phyloP scores from a whole-genome alignment of 2,888 invertebrate species.

The Spilosoma lubricipeda region DNA sequence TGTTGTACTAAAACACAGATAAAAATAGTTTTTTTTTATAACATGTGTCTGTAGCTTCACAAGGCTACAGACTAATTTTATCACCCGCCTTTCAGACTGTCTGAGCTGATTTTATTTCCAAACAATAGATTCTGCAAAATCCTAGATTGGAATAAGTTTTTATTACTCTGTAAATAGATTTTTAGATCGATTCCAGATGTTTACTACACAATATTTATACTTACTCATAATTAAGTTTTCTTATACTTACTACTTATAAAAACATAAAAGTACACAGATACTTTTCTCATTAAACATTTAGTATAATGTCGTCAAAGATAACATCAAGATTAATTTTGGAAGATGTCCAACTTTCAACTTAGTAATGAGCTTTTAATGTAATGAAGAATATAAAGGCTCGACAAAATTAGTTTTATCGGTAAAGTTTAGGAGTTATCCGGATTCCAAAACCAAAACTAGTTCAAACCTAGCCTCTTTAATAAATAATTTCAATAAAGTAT shows the following conservation, averaged over 20 bases:
- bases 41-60: too few species aligned
- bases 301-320: conserved; percentile 2
- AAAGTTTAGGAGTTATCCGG: not conserved
- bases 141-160: conserved; percentile 15
- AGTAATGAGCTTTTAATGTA: conserved; percentile 7
- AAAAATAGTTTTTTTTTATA: conserved; percentile 4
- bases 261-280: not conserved
- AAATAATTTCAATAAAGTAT: conserved; percentile 52
- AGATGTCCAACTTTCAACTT: conserved; percentile 9
- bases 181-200: not conserved
- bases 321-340: not conserved
- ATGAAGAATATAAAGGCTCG: not conserved
- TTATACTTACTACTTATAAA: not conserved
- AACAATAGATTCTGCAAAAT: conserved; percentile 23
- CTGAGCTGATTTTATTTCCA: conserved; percentile 34
- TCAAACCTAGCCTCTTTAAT: conserved; percentile 16
- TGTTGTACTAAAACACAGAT: not conserved
- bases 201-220: not conserved
- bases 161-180: conserved; percentile 7
- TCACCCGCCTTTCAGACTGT: conserved; percentile 37
- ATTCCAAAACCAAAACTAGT: conserved; percentile 13
- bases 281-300: not conserved
- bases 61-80: conserved; percentile 34
- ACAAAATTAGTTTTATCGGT: conserved; percentile 4
- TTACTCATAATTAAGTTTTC: not conserved